A percentile compares a stretch with the other conserved stretches of the same genome.
phyloP scores from a whole-genome alignment of 2,888 invertebrate genomes.

The Epinotia ramella region DNA sequence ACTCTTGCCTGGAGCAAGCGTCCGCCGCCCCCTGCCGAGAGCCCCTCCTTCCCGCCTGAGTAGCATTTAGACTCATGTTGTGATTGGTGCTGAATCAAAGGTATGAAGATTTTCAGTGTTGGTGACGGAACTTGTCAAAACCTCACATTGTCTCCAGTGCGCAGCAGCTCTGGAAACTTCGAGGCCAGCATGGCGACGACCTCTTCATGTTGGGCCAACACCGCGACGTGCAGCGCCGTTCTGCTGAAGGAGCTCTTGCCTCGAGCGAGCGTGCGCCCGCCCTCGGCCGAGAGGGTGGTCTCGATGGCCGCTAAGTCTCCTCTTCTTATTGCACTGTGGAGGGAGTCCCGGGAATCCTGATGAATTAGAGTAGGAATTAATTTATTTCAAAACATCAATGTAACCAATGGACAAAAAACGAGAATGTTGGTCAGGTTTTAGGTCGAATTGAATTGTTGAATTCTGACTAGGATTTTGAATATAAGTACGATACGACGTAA shows the following conservation, averaged over 20 bases:
- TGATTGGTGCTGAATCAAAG: no score
- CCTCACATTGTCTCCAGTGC: conserved; percentile 94
- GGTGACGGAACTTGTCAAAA: not conserved
- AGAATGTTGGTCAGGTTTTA: no score
- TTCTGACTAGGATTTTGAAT: no score
- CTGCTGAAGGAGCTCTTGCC: conserved; percentile 89
- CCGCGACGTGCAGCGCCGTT: conserved; percentile 94
- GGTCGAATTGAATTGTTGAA: no score
- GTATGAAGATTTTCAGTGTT: no score
- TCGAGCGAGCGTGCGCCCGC: conserved; percentile 70
- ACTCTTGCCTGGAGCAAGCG: conserved; percentile 80
- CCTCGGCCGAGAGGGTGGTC: conserved; percentile 83
- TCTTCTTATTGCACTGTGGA: conserved; percentile 88
- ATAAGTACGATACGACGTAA: no score
- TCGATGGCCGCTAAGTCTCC: conserved; percentile 87
- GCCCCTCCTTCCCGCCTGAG: no score
- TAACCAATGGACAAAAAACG: no score
- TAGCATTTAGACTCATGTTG: no score
- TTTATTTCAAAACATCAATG: no score
- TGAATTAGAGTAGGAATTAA: not conserved
- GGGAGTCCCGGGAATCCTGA: conserved; percentile 90
- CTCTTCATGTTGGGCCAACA: conserved; percentile 92
- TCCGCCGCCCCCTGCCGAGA: no score
- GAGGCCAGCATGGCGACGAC: conserved; percentile 91
- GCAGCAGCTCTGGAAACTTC: conserved; percentile 89